phyloP scores from a whole-genome alignment of 2,797 vertebrate species.

The Varecia variegata region DNA sequence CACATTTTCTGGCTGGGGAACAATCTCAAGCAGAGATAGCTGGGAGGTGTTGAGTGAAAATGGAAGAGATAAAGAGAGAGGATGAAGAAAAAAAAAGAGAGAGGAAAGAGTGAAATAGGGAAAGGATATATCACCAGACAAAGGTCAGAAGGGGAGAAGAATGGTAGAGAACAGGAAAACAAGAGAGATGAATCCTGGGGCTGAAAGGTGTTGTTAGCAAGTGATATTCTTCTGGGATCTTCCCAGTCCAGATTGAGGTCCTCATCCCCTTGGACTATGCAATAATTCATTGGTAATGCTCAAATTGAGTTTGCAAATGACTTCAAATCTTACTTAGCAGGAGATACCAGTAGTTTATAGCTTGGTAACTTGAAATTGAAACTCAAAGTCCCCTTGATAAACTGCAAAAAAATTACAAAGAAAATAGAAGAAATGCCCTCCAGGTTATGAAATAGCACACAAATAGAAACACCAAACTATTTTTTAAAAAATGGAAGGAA shows the following conservation, averaged over 20 bases:
- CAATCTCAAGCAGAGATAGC: background rate
- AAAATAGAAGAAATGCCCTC: background rate
- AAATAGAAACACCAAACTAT: background rate
- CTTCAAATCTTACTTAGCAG: background rate
- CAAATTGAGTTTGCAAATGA: background rate
- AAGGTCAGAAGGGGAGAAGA: background rate
- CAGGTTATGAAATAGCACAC: constrained; percentile 13
- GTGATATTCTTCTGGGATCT: background rate
- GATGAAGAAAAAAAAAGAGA: background rate
- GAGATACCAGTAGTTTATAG: background rate
- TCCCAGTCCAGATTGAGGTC: background rate
- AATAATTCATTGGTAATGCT: background rate
- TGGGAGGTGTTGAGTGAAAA: background rate
- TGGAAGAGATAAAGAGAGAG: background rate
- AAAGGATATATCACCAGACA: background rate
- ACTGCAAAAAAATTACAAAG: background rate
- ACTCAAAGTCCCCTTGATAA: constrained; percentile 36
- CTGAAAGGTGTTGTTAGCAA: background rate
- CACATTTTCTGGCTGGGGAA: background rate
- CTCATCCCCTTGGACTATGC: background rate
- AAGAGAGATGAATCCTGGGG: background rate
- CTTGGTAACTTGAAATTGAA: constrained; percentile 32
- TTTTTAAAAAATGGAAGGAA: background rate
- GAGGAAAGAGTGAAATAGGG: background rate
- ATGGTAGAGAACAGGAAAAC: background rate